phyloP scores from a whole-genome alignment of 1,140 invertebrate species.

The Nautilus pompilius region DNA sequence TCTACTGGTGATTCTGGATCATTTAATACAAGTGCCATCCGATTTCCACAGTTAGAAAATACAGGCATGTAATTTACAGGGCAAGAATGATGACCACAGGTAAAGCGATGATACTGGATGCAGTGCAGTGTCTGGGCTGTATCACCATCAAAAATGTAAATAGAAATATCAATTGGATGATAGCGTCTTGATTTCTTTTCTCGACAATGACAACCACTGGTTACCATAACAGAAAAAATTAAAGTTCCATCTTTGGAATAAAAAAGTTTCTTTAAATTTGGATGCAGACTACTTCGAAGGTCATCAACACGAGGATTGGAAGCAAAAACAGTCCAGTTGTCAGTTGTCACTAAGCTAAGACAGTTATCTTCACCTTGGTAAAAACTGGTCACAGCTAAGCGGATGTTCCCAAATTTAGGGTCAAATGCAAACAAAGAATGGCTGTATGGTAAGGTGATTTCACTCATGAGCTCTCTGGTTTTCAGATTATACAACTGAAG shows the following conservation, averaged over 20 bases:
- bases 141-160: conserved; percentile 51
- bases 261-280: conserved; percentile 44
- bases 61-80: conserved; percentile 51
- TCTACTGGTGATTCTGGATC: conserved; percentile 40
- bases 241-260: conserved; percentile 49
- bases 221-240: conserved; percentile 48
- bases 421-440: conserved; percentile 51
- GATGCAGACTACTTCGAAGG: conserved; percentile 36
- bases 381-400: conserved; percentile 52
- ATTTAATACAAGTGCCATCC: conserved; percentile 54
- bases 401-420: conserved; percentile 44
- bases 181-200: conserved; percentile 44
- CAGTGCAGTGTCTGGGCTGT: conserved; percentile 48
- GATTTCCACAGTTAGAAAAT: conserved; percentile 49
- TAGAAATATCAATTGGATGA: conserved; percentile 43
- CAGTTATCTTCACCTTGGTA: conserved; percentile 42
- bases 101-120: conserved; percentile 51
- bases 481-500: conserved; percentile 47
- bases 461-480: conserved; percentile 35
- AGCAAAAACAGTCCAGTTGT: conserved; percentile 38
- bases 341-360: conserved; percentile 39
- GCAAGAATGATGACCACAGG: conserved; percentile 48
- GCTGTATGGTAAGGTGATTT: conserved; percentile 35
- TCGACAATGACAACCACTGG: conserved; percentile 44
- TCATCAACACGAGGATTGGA: conserved; percentile 46